A percentile compares a stretch with the other conserved stretches of the same genome.
Evolutionary conservation across 2,797 vertebrate species (phyloP).

Genomic region (Buphagus erythrorhynchus): DNA sequence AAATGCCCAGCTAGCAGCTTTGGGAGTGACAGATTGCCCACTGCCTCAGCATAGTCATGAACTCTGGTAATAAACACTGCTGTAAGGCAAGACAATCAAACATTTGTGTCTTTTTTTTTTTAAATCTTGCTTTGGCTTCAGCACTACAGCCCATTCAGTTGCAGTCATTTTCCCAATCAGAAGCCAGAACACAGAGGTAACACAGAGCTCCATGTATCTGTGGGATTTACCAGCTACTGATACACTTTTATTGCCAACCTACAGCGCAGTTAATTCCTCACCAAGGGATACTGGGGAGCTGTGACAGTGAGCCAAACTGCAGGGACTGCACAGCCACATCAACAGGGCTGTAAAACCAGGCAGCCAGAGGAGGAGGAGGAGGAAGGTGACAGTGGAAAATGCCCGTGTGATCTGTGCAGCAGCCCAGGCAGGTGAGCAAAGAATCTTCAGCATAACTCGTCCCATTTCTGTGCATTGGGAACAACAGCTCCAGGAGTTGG

Average conservation of each 20-base stretch:
- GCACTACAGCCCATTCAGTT: background rate
- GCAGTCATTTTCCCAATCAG: background rate
- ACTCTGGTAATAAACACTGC: background rate
- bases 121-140: background rate
- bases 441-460: accelerated
- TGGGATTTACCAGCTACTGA: background rate
- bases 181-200: background rate
- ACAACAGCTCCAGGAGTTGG: background rate
- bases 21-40: accelerated
- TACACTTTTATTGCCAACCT: background rate
- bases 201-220: background rate
- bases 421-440: background rate
- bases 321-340: accelerated
- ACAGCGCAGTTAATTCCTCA: background rate
- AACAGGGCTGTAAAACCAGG: background rate
- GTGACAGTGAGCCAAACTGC: background rate
- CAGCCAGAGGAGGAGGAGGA: background rate
- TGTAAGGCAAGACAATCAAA: background rate
- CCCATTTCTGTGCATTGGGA: background rate
- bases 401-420: accelerated
- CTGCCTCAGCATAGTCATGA: accelerated
- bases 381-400: background rate
- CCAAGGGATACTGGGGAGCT: accelerated
- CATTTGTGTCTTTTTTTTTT: background rate
- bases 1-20: background rate